Base-by-base conservation (phyloP, 1,140 invertebrate genomes). In the Phymorhynchus buccinoides region DNA sequence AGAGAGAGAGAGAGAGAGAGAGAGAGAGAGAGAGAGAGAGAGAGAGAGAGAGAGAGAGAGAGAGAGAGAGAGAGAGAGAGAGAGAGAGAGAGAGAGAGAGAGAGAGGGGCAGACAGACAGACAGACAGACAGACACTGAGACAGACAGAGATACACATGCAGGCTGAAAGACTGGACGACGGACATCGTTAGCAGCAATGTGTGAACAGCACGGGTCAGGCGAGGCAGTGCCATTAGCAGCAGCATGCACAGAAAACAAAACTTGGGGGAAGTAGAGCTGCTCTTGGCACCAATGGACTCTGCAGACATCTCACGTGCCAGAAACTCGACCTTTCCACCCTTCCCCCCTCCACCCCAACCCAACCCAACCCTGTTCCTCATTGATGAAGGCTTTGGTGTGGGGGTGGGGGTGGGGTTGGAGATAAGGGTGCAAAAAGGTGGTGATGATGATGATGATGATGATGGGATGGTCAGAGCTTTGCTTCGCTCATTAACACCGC, bases 41-140 rank as follows among this genome's bases (percentile, higher is more conserved):
- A 22, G 62, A 68, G 27, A 68, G 27, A 68, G 27, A 68, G 62
- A 0, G 62, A 68, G 14, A 14, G 27, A 14, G 14, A 68, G 1
- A 68, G 1, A 68, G 62, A 68, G 62, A 68, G 62, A 68, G 62
- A 68, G 62, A 68, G 62, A 68, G 62, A 68, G 62, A 68, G 62
- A 68, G 62, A 66, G 62, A 66, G 62, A 68, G 62, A 68, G 62
- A 68, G 62, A 68, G 62, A 68, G 62, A 68, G 62, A 68, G 62
- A 68, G 62, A 68, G 62, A 68, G 62, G n/a, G 7, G n/a, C 18
- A 66, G 62, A 66, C 18, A 66, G 7, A 66, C 18, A 66, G 7
- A 66, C 18, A 66, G 7, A 66, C 4, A 66, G 3, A 66, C 62
- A 66, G 3, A 27, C 16, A 71, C 30, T 35, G 35, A 18, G 35